Conservation (phyloP, 2,888 invertebrate genomes). For the Agonopterix subpropinquella region DNA sequence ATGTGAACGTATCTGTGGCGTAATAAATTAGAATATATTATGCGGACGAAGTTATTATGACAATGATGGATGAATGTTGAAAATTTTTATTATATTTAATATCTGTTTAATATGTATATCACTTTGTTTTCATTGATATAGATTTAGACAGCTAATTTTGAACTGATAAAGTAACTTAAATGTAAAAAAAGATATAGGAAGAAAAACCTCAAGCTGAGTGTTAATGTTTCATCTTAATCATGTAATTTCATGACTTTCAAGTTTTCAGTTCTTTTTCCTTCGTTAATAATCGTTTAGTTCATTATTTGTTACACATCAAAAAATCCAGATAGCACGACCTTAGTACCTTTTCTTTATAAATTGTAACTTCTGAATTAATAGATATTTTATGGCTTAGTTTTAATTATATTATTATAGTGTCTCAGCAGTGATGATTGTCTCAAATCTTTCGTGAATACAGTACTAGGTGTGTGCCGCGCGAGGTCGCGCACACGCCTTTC, state of each 20-base stretch:
- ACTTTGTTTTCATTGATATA: constrained; percentile 33
- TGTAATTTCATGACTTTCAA: not conserved
- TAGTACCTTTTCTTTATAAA: constrained; percentile 19
- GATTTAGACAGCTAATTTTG: constrained; percentile 31
- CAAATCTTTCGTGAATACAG: constrained; percentile 32
- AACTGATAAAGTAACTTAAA: constrained; percentile 19
- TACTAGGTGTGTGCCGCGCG: constrained; percentile 13
- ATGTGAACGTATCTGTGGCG: not conserved
- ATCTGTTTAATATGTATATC: constrained; percentile 28
- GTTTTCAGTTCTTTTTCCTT: not conserved
- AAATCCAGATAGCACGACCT: constrained; percentile 10
- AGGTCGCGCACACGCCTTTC: constrained; percentile 16
- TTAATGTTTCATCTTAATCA: not conserved
- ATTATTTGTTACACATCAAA: constrained; percentile 7
- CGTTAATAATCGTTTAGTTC: constrained; percentile 1
- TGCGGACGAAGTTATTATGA: constrained; percentile 20
- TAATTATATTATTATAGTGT: constrained; percentile 35
- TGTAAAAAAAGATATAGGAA: constrained; percentile 1
- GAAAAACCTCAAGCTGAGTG: not conserved
- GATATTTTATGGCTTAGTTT: constrained; percentile 55
- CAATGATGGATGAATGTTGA: constrained; percentile 24
- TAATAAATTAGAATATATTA: constrained; percentile 10
- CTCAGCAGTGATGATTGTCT: constrained; percentile 45
- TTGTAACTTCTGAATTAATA: constrained; percentile 34
- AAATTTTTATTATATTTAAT: constrained; percentile 19